Base-by-base conservation (phyloP, 53 echinoderm and acorn worm species). In the Holothuria leucospilota region DNA sequence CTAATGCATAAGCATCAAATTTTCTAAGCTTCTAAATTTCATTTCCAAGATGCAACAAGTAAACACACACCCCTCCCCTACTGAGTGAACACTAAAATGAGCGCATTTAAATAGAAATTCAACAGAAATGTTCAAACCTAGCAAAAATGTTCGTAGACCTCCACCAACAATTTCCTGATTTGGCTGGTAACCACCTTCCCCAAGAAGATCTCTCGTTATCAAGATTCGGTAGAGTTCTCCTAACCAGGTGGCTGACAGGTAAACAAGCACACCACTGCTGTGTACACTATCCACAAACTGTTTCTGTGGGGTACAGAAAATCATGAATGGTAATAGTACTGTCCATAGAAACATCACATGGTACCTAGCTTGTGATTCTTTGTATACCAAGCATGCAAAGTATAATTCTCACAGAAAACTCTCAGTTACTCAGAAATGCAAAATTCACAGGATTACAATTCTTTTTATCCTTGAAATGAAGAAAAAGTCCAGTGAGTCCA, bases 221-320 rank as follows among this genome's bases (percentile, higher is more conserved):
- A 99, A 77, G 12, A 93, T 95, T 60, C 95, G 82, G 89, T 95
- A 99, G 26, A 99, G 89, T 58, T 95, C 99, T 40, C 95, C 93
- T 42, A 99, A 69, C 99, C 99, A 99, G 59, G 95, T 90, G 26
- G 95, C 90, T 18, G 95, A 99, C 38, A 99, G 90, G 87, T 99
- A 99, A 49, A 99, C 95, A 41, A 99, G 82, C 27, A 99, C 90
- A 8, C 95, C 99, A 70, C 99, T 91, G 85, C 95, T 88, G 65
- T 95, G 99, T 20, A 99, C 92, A 65, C 92, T 92, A 81, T 95
- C 93, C 28, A 99, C 92, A 83, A 99, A 99, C 74, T 99, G 95
- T 90, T 99, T 95, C 99, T 99, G 90, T 41, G 39, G 73, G 53
- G 29, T 24, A 38, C 39, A 30, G 62, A 46, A 38, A 24, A 39